Percentiles rank a stretch among this genome's conserved stretches.
phyloP scores from a whole-genome alignment of 1,140 invertebrate genomes.

The Zaprionus vittiger region DNA sequence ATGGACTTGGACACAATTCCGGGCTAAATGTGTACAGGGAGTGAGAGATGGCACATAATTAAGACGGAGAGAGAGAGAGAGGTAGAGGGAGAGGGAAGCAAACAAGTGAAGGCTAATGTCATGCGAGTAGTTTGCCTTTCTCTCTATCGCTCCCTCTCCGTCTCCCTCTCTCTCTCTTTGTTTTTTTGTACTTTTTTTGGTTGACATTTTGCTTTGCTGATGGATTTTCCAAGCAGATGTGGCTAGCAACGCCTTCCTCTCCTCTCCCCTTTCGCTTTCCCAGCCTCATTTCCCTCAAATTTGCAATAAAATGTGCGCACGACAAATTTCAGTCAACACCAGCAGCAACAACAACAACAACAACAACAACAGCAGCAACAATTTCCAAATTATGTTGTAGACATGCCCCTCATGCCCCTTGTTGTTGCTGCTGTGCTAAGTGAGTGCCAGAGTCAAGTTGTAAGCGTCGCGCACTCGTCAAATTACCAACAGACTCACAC shows the following conservation, averaged over 20 bases:
- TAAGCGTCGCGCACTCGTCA: conserved; percentile 63
- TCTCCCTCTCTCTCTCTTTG: neutral
- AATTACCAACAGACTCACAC: conserved; percentile 57
- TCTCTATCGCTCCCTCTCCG: neutral
- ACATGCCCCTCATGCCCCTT: conserved; percentile 7
- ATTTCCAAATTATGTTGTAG: conserved; percentile 50
- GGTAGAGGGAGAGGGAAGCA: neutral
- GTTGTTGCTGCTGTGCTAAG: conserved; percentile 35
- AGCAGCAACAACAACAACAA: conserved; percentile 18
- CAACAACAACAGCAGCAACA: conserved; percentile 23
- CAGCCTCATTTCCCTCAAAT: conserved; percentile 39
- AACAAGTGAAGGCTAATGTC: conserved; percentile 34
- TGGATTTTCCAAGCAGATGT: conserved; percentile 46
- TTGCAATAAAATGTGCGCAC: conserved; percentile 64
- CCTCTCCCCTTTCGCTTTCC: neutral
- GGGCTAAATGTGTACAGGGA: neutral
- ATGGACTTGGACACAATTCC: conserved; percentile 9
- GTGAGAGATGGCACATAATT: conserved; percentile 3
- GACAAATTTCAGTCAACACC: conserved; percentile 65
- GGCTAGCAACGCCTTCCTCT: conserved; percentile 23
- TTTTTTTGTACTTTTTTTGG: neutral
- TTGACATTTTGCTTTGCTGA: conserved; percentile 14
- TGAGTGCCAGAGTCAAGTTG: conserved; percentile 79
- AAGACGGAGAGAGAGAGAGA: neutral
- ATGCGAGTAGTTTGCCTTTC: conserved; percentile 6